phyloP scores from a whole-genome alignment of 2,113 vertebrate species.

The Pelvicachromis taeniatus region DNA sequence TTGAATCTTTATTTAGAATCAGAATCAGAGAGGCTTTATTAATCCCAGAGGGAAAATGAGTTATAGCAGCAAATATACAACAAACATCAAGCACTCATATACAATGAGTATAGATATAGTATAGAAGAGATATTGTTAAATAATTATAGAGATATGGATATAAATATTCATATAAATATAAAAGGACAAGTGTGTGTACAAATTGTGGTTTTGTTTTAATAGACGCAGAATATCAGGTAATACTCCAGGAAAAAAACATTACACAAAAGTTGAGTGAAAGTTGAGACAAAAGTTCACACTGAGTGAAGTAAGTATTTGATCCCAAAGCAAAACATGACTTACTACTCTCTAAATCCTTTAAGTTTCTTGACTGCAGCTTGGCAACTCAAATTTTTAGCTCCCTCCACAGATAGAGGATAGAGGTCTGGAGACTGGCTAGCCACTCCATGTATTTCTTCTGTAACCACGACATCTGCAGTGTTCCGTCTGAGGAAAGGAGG shows the following conservation, averaged over 20 bases:
- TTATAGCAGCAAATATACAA: neutral
- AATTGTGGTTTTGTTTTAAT: neutral
- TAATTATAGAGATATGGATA: too few species aligned
- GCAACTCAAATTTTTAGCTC: neutral
- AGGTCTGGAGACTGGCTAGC: neutral
- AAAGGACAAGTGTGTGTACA: neutral
- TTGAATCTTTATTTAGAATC: neutral
- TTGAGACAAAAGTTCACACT: too few species aligned
- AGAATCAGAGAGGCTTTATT: neutral
- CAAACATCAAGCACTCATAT: neutral
- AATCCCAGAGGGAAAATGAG: neutral
- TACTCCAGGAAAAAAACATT: neutral
- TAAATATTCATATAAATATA: neutral
- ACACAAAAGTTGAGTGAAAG: neutral
- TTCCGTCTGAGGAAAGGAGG: neutral
- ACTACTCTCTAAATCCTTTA: neutral
- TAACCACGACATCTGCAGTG: neutral
- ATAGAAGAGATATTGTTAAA: neutral
- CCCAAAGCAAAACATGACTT: neutral
- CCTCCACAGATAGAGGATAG: neutral
- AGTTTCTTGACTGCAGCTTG: neutral
- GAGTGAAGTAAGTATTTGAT: neutral
- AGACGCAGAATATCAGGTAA: neutral
- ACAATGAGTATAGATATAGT: neutral
- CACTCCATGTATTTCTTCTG: too few species aligned